These are phyloP conservation scores for Neria commutata DNA, from an alignment of 2,888 invertebrate species.

Conservation along the genomic window DNA sequence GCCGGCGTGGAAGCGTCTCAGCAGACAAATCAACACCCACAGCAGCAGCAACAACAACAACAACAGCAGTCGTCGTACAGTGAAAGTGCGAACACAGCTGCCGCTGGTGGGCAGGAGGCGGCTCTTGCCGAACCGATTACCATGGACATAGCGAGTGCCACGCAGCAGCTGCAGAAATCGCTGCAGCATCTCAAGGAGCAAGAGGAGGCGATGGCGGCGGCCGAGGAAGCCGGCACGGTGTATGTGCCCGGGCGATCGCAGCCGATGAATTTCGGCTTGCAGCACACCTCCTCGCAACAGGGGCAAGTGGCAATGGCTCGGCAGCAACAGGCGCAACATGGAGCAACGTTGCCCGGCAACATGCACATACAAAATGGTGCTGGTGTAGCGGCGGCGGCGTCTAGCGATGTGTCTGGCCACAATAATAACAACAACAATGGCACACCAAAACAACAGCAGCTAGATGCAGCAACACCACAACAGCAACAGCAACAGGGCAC, in stretches of 20 bases:
- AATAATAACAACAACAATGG: slow-evolving; percentile 33
- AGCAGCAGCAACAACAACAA: slow-evolving; percentile 55
- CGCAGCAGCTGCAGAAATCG: slow-evolving; percentile 51
- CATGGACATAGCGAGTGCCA: slow-evolving; percentile 53
- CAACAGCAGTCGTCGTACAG: slow-evolving; percentile 64
- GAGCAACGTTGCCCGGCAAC: slow-evolving; percentile 46
- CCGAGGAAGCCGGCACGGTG: slow-evolving; percentile 28
- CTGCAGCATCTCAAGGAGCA: slow-evolving; percentile 56
- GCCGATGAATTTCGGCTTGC: slow-evolving; percentile 27
- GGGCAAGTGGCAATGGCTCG: background rate
- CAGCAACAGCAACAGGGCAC: slow-evolving; percentile 27
- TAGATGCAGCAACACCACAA: too few relatives aligned
- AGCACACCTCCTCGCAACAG: background rate
- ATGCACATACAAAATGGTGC: slow-evolving; percentile 46
- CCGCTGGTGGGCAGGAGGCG: slow-evolving; percentile 38
- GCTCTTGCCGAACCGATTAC: slow-evolving; percentile 62
- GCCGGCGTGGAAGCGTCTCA: slow-evolving; percentile 60
- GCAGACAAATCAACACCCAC: too few relatives aligned
- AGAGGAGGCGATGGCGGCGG: slow-evolving; percentile 48
- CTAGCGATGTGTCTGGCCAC: slow-evolving; percentile 31
- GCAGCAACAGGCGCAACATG: slow-evolving; percentile 50
- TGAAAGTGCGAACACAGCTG: slow-evolving; percentile 59
- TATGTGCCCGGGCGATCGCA: slow-evolving; percentile 43
- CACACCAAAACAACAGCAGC: slow-evolving; percentile 15
- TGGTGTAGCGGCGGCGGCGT: slow-evolving; percentile 40